phyloP scores from a whole-genome alignment of 2,113 vertebrate genomes.

The Siniperca knerii region DNA sequence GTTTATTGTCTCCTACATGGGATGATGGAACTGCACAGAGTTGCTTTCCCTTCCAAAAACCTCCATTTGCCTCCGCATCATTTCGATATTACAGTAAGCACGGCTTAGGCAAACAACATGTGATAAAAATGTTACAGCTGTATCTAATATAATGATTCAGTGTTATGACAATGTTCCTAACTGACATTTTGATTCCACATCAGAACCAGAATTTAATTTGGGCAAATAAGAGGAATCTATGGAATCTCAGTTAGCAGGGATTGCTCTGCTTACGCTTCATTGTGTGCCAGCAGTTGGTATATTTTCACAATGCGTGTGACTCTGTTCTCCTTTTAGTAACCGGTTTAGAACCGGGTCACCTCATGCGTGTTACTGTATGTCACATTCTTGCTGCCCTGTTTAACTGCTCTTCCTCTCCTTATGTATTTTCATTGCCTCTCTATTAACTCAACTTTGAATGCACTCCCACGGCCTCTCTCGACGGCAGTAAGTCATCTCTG shows the following conservation, averaged over 20 bases:
- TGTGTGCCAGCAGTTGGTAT: neutral
- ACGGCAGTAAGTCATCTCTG: conserved; percentile 50
- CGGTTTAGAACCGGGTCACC: neutral
- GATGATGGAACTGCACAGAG: neutral
- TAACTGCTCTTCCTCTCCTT: conserved; percentile 16
- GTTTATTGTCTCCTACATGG: too few species aligned
- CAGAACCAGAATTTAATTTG: neutral
- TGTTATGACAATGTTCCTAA: neutral
- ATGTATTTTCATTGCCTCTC: conserved; percentile 27
- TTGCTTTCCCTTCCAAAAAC: neutral
- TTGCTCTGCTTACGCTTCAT: neutral
- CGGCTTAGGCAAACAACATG: neutral
- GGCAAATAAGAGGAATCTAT: neutral
- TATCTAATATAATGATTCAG: conserved; percentile 3
- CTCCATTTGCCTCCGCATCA: neutral
- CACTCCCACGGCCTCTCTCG: conserved; percentile 12
- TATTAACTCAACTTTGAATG: conserved; percentile 25
- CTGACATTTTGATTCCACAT: conserved; percentile 29
- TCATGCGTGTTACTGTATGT: conserved; percentile 20
- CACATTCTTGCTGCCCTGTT: neutral
- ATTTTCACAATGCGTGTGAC: neutral
- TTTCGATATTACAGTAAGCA: neutral
- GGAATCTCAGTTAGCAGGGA: neutral
- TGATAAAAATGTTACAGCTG: neutral
- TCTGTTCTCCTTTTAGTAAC: neutral